Base-by-base conservation (phyloP, 2,797 vertebrate genomes). In the Anableps anableps region DNA sequence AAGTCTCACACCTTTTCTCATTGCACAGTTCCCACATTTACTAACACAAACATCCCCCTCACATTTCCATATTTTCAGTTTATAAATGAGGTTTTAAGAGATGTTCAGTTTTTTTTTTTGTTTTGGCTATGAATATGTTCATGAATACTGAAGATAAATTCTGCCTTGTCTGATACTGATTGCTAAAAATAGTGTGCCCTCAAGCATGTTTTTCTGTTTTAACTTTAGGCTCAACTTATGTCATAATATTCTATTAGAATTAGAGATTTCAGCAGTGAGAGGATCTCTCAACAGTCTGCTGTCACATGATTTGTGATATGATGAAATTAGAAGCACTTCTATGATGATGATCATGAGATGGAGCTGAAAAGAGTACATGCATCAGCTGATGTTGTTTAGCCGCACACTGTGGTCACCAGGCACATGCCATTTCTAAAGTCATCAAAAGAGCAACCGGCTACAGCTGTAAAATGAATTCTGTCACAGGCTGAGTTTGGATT, bases 401-500 rank as follows among this genome's bases (percentile, higher is more conserved):
- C 14, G 68, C 43, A 68, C 50, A 31, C 36, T 75, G 70, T 76
- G 26, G 51, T 81, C 75, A 74, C 31, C 29, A 64, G 62, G 38
- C 17, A 66, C 26, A 66, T 47, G n/a, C 60, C 58, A 77, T 82
- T 77, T 77, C 38, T 51, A 70, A 72, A 79, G 74, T 76, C 64
- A 64, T 62, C 36, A 76, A 71, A 78, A 75, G 45, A 62, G 17
- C 50, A 82, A 72, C 43, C 72, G 66, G 76, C 48, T 66, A 41
- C 62, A 60, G 53, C 17, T 79, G 71, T 47, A 14, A 86, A 86
- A 86, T 78, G 36, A 62, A 51, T 68, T 79, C 72, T 72, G 58
- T 75, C 48, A 79, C 36, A 66, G 74, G 71, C 77, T 34, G 64
- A 86, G 75, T 86, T 77, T 77, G 78, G 62, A 71, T 86, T 80